Base-by-base conservation (phyloP, 2,888 invertebrate species). In the Hanleya hanleyi region DNA sequence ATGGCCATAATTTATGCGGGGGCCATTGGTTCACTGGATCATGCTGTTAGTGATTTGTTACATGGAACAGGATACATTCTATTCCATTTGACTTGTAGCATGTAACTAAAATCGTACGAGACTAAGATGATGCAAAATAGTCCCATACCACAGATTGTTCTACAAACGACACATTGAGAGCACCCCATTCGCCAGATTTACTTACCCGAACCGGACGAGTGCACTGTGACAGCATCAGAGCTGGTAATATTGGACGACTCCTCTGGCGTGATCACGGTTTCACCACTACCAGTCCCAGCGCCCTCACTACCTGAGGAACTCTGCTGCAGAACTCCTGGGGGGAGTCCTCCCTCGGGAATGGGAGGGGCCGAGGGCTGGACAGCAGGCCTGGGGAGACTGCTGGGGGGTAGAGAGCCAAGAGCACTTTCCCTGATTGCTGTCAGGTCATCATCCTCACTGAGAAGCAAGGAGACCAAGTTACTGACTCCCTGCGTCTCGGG, bases 161-260 rank as follows among this genome's bases (percentile, higher is more conserved):
- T n/a, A n/a, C n/a, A n/a, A n/a, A n/a, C n/a, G n/a, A n/a, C 12
- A 12, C 12, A 65, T 36, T n/a, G n/a, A n/a, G n/a, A n/a, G n/a
- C n/a, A n/a, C n/a, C n/a, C n/a, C n/a, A n/a, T n/a, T n/a, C n/a
- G n/a, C n/a, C n/a, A n/a, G n/a, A n/a, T 41, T 15, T 41, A 75
- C 64, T 18, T 73, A 83, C 84, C 83, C 68, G 78, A 71, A 12
- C 66, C 67, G 49, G 84, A 81, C 0, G 85, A 85, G 64, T 83
- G 83, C 12, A 85, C 79, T 51, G 84, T 85, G 62, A 83, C 84
- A 38, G 83, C 84, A 80, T 83, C 83, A 26, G 85, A 84, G 70
- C 83, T 84, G 32, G 84, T 85, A 50, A 86, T 81, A 66, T 83
- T 83, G 1, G 86, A 85, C 0, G 83, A 75, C 50, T 83, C 83